These are phyloP conservation scores for Nothoprocta pentlandii DNA, from an alignment of 2,113 vertebrate genomes.

Conservation along the genomic window DNA sequence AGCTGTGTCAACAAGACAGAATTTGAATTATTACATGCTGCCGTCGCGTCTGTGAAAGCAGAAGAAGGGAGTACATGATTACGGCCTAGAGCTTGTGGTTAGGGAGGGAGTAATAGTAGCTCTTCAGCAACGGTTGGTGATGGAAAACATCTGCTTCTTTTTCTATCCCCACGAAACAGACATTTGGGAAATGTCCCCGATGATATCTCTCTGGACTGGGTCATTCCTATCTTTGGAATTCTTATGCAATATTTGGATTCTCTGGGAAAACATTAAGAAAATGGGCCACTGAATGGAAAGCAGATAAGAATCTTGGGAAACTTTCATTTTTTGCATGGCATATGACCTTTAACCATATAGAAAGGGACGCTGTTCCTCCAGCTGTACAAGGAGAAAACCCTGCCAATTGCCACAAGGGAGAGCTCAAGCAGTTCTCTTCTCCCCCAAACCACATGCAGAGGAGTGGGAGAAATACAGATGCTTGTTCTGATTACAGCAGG, in stretches of 20 bases:
- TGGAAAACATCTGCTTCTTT: conserved; percentile 80
- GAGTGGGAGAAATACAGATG: not conserved
- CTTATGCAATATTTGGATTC: conserved; percentile 46
- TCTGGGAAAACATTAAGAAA: conserved; percentile 50
- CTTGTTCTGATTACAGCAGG: not conserved
- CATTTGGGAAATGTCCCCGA: conserved; percentile 60
- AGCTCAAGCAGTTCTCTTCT: not conserved
- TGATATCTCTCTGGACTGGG: conserved; percentile 49
- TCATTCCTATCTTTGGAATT: conserved; percentile 40
- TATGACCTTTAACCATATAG: not conserved
- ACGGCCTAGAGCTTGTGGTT: conserved; percentile 71
- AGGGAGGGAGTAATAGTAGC: conserved; percentile 69
- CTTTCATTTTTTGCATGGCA: not conserved
- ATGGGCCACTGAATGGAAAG: not conserved
- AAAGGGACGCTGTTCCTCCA: not conserved
- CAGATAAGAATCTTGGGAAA: not conserved
- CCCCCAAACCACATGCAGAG: not conserved
- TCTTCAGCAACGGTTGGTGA: conserved; percentile 64
- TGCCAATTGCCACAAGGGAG: not conserved
- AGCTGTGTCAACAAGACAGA: conserved; percentile 80
- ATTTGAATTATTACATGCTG: conserved; percentile 77
- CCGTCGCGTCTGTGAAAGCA: conserved; percentile 68
- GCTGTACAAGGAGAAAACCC: not conserved
- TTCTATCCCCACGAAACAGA: conserved; percentile 37
- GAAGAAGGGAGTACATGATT: conserved; percentile 75